Base-by-base conservation (phyloP, 2,113 vertebrate species). In the Pollimyrus isidori region DNA sequence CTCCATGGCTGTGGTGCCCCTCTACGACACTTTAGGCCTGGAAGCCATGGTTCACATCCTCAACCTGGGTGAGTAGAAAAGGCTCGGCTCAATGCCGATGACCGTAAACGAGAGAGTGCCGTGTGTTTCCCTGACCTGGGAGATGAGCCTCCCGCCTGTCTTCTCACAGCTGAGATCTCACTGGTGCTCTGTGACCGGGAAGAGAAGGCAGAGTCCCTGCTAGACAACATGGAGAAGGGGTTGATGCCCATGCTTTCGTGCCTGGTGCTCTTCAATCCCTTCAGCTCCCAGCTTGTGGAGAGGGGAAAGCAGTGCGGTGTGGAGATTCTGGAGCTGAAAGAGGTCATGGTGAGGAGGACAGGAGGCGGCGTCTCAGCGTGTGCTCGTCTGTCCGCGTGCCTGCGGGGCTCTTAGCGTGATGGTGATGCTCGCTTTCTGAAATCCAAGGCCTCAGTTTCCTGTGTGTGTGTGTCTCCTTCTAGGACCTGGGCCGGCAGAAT, bases 21-120 rank as follows among this genome's bases (percentile, higher is more conserved):
- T 96, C 65, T 96, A 96, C 6, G 96, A 96, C 76, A 96, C 96
- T 0, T 93, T 96, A 90, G 96, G 96, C 2, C 84, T 92, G 89
- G 96, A 96, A 89, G 95, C 95, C 1, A 96, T 96, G 94, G 93
- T 96, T 45, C 95, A 96, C 91, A 96, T 96, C 45, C 93, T 96
- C 87, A 94, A 95, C 90, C 92, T 96, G 69, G 95, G 96, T 96
- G 82, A 95, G 90, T 23, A 39, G 13, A 26, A 10, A 94, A 85
- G 7, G 85, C 6, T 26, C 3, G 30, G 30, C 26, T 48, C 35
- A 21, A 26, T 50, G 53, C 62, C 4, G 73, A 80, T 2, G 13
- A 46, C 17, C 23, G 17, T 39, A 39, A 49, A 73, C 62, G 26
- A 49, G 2, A 10, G 30, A 10, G 4, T 46, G 73, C 73, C 19